Evolutionary conservation across 2,888 invertebrate genomes (phyloP).

Genomic region (Microdon myrmicae): DNA sequence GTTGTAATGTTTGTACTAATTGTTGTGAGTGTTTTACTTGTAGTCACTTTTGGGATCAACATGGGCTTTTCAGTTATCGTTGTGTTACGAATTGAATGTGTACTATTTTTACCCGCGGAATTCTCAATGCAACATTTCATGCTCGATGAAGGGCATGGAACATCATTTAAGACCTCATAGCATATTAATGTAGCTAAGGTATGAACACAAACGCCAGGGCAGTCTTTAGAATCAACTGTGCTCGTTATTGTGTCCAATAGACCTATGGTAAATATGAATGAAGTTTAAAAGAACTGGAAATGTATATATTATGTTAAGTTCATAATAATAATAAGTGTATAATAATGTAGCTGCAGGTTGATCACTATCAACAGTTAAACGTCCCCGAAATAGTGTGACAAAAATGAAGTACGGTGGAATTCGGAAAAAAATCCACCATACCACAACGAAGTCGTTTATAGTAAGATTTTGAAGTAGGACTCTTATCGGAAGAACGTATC

Average conservation of each 20-base stretch:
- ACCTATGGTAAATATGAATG: conserved; percentile 68
- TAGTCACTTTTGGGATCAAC: conserved; percentile 53
- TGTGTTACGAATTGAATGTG: conserved; percentile 42
- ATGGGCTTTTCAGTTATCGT: conserved; percentile 53
- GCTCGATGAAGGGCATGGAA: conserved; percentile 80
- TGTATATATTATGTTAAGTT: too few species aligned
- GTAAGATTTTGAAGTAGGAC: too few species aligned
- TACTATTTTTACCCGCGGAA: conserved; percentile 70
- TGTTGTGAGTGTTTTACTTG: conserved; percentile 55
- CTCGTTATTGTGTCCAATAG: conserved; percentile 86
- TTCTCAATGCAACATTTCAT: conserved; percentile 89
- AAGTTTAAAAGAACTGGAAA: too few species aligned
- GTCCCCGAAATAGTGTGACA: too few species aligned
- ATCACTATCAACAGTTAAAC: too few species aligned
- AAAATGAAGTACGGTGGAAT: too few species aligned
- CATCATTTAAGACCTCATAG: conserved; percentile 84
- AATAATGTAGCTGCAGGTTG: too few species aligned
- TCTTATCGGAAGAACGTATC: too few species aligned
- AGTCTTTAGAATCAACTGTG: conserved; percentile 85
- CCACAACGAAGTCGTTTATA: too few species aligned
- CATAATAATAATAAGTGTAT: too few species aligned
- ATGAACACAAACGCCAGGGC: conserved; percentile 90
- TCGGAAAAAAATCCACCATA: too few species aligned
- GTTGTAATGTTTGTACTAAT: conserved; percentile 62
- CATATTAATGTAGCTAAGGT: conserved; percentile 87